Conservation (phyloP, 2,113 vertebrate genomes). For the Lucifuga dentata region DNA sequence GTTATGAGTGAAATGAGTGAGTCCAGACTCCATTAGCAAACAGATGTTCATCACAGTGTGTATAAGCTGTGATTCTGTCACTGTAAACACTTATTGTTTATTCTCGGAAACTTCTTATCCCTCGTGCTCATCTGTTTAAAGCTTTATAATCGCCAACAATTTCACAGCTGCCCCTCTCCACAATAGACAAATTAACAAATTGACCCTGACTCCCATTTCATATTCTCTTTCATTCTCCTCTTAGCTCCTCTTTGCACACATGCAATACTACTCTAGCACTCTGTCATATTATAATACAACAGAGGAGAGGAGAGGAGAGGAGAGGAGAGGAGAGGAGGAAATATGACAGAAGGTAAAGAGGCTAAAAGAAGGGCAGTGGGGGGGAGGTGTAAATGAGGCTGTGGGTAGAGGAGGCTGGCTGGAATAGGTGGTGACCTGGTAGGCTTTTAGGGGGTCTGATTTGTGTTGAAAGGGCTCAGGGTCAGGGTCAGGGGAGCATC, state of each 20-base stretch:
- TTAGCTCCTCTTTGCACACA: no score
- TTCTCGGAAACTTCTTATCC: conserved; percentile 41
- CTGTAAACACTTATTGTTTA: conserved; percentile 48
- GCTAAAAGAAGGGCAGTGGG: no score
- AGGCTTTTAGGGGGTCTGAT: conserved; percentile 16
- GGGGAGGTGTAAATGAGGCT: neutral
- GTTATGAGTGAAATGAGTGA: conserved; percentile 50
- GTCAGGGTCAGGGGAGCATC: conserved; percentile 10
- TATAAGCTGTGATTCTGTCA: conserved; percentile 37
- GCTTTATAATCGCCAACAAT: conserved; percentile 12
- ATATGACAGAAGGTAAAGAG: no score
- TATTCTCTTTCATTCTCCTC: neutral
- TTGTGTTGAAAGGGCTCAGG: conserved; percentile 10
- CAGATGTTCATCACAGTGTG: conserved; percentile 64
- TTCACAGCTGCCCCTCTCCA: conserved; percentile 2
- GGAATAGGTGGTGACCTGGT: conserved; percentile 13
- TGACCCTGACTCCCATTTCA: conserved; percentile 22
- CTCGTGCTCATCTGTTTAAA: conserved; percentile 41
- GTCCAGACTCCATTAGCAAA: conserved; percentile 60
- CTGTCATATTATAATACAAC: no score
- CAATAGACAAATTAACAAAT: conserved; percentile 24
- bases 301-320: neutral
- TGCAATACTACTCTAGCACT: no score
- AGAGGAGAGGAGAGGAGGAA: neutral
- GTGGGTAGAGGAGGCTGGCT: neutral